Conservation (phyloP, 2,797 vertebrate genomes). For the Pteronotus mesoamericanus region DNA sequence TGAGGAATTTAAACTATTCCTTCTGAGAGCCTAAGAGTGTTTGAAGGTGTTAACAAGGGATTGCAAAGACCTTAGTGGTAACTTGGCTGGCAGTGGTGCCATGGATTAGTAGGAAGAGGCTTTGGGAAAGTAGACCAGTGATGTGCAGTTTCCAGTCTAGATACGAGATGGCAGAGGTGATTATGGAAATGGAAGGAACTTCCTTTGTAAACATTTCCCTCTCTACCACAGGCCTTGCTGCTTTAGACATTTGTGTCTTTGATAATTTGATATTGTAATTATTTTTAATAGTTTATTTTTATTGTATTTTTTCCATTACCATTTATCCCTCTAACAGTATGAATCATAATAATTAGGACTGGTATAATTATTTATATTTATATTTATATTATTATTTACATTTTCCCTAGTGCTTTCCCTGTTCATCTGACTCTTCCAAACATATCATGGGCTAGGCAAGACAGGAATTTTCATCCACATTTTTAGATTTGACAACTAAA, state of each 20-base stretch:
- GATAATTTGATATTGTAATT: background rate
- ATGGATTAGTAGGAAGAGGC: background rate
- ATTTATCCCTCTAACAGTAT: background rate
- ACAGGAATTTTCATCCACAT: background rate
- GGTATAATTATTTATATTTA: background rate
- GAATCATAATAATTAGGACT: background rate
- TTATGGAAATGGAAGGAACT: background rate
- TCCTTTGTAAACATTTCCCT: background rate
- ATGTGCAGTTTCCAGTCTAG: background rate
- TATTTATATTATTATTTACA: background rate
- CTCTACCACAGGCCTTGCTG: background rate
- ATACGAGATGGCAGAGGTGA: background rate
- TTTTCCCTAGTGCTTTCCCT: background rate
- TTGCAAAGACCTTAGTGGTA: background rate
- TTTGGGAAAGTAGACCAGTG: background rate
- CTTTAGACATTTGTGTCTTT: background rate
- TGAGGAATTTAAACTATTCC: background rate
- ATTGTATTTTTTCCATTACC: background rate
- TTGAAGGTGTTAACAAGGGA: background rate
- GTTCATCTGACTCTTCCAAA: background rate
- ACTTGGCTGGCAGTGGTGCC: background rate
- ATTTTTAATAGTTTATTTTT: background rate
- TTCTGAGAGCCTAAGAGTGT: background rate
- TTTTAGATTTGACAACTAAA: slow-evolving; percentile 1
- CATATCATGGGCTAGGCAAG: background rate